A percentile compares a stretch with the other conserved stretches of the same genome.
Conservation (phyloP, 2,113 vertebrate species). For the Emydocephalus ijimae region DNA sequence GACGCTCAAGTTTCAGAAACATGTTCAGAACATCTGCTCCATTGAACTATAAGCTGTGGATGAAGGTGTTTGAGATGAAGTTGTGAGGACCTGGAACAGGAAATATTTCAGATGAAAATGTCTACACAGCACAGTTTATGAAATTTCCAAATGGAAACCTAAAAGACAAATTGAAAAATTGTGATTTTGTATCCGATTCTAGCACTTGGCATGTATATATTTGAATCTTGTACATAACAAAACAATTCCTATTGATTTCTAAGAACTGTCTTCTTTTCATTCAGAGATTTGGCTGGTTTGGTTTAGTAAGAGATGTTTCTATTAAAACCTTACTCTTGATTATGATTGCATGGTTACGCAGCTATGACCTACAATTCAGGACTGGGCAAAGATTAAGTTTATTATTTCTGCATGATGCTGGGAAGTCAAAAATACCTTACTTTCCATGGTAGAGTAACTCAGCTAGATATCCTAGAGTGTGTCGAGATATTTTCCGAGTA, state of each 20-base stretch:
- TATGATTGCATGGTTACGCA: neutral
- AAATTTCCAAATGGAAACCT: neutral
- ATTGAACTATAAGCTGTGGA: neutral
- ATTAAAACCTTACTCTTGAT: neutral
- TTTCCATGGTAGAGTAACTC: neutral
- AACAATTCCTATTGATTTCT: neutral
- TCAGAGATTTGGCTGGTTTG: neutral
- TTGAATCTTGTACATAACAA: neutral
- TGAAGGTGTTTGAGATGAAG: slow-evolving; percentile 3
- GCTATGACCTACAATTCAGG: neutral
- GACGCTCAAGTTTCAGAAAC: slow-evolving; percentile 1
- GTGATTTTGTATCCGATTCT: slow-evolving; percentile 1
- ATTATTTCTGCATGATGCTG: neutral
- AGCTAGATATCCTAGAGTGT: neutral
- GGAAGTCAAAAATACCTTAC: neutral
- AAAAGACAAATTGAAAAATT: slow-evolving; percentile 8
- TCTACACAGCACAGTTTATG: neutral
- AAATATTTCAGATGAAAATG: neutral
- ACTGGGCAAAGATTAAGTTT: neutral
- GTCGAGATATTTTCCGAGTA: neutral
- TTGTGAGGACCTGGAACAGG: neutral
- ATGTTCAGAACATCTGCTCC: slow-evolving; percentile 22
- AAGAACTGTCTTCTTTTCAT: neutral
- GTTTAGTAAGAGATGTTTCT: neutral
- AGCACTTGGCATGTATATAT: neutral